Evolutionary conservation across 2,888 invertebrate genomes (phyloP).

Genomic region (Parasteatoda lunata): DNA sequence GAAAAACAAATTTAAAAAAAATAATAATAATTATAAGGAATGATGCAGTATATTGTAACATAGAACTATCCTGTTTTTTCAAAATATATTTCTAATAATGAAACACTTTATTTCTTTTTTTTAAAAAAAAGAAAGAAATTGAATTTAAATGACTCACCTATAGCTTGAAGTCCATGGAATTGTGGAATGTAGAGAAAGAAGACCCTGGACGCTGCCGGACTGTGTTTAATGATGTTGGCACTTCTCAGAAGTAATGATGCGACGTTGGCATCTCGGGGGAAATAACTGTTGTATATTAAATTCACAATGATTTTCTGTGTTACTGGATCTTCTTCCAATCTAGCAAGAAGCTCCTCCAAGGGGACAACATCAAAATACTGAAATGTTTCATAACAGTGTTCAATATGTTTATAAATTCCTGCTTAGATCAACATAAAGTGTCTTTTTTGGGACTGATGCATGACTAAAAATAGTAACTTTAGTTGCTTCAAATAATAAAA

Average conservation of each 20-base stretch:
- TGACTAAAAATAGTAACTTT: too few species aligned
- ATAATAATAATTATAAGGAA: too few species aligned
- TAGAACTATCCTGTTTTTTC: too few species aligned
- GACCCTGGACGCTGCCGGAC: background rate
- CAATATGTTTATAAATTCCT: too few species aligned
- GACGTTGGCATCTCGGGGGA: background rate
- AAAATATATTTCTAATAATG: too few species aligned
- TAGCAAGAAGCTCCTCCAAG: background rate
- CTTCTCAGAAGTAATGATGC: background rate
- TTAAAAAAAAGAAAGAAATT: background rate
- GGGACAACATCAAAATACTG: background rate
- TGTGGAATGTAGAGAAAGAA: background rate
- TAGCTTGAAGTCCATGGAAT: background rate
- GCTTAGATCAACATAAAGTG: too few species aligned
- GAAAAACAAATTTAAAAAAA: too few species aligned
- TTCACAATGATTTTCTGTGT: background rate
- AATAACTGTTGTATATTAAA: background rate
- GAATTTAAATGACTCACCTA: background rate
- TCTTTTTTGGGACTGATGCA: too few species aligned
- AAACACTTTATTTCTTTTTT: too few species aligned
- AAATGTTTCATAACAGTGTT: background rate
- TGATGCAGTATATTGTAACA: too few species aligned
- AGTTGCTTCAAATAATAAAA: too few species aligned
- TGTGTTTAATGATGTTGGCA: background rate
- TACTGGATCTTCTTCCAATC: background rate